These are phyloP conservation scores for Tuta absoluta DNA, from an alignment of 2,888 invertebrate species.

Conservation along the genomic window DNA sequence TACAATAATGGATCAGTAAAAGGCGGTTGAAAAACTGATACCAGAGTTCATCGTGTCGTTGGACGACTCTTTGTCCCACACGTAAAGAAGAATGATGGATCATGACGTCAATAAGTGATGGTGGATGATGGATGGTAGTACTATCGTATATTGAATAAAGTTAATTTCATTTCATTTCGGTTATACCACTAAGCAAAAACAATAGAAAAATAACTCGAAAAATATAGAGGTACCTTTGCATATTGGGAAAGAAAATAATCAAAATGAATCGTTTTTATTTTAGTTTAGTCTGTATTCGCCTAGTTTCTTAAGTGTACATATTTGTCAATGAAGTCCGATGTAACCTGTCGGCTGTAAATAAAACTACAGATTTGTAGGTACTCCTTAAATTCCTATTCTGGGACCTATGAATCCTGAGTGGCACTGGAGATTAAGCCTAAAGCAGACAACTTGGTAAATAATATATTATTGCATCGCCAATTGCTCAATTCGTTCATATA, in stretches of 20 bases:
- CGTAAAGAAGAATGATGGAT: too few species aligned
- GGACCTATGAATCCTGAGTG: too few species aligned
- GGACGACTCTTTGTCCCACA: too few species aligned
- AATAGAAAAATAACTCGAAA: not conserved
- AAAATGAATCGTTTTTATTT: not conserved
- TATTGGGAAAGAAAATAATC: not conserved
- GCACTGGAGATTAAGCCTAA: not conserved
- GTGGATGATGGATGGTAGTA: too few species aligned
- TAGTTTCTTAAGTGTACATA: slow-evolving; percentile 52
- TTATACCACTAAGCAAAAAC: too few species aligned
- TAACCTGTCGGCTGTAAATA: slow-evolving; percentile 56
- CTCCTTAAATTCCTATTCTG: not conserved
- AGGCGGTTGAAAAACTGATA: too few species aligned
- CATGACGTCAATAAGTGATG: too few species aligned
- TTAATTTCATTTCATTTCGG: too few species aligned
- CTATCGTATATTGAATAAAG: too few species aligned
- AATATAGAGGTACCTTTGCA: too few species aligned
- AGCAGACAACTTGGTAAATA: not conserved
- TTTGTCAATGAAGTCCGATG: slow-evolving; percentile 60
- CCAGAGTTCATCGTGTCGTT: too few species aligned
- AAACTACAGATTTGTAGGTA: slow-evolving; percentile 21
- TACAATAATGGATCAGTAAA: too few species aligned
- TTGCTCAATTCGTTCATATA: slow-evolving; percentile 57
- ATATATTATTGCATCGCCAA: slow-evolving; percentile 36
- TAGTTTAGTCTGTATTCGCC: slow-evolving; percentile 27